Evolutionary conservation across 2,113 vertebrate genomes (phyloP).

Genomic region (Neofelis nebulosa): DNA sequence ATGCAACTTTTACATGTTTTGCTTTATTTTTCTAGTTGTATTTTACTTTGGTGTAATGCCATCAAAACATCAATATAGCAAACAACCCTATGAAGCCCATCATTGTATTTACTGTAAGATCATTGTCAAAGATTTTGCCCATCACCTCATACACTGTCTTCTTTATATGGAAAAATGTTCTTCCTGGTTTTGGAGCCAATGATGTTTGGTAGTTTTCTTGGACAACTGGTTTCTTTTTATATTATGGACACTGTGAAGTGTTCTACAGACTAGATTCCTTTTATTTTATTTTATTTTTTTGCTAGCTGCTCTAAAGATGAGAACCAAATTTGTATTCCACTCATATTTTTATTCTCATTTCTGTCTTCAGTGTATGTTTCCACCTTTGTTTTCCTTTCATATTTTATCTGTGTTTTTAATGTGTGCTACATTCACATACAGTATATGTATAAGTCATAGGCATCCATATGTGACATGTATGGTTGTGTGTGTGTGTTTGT

Average conservation of each 20-base stretch:
- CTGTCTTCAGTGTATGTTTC: background rate
- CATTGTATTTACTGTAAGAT: background rate
- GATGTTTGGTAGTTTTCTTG: background rate
- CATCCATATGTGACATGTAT: background rate
- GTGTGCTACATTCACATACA: background rate
- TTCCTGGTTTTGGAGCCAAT: background rate
- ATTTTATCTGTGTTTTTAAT: background rate
- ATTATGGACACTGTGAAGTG: background rate
- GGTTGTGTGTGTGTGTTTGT: background rate
- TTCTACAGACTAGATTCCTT: background rate
- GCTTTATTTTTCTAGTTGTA: background rate
- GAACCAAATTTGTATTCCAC: background rate
- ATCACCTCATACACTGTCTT: background rate
- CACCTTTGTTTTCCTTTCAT: background rate
- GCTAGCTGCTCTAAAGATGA: background rate
- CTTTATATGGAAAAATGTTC: background rate
- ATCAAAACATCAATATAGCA: background rate
- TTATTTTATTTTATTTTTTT: background rate
- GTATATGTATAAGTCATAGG: background rate
- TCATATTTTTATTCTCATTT: conserved; percentile 10
- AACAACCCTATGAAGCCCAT: background rate
- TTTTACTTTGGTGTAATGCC: background rate
- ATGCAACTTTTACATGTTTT: background rate
- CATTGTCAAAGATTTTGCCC: background rate
- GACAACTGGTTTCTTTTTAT: background rate